phyloP scores from a whole-genome alignment of 1,140 invertebrate species.

The Asbolus verrucosus region DNA sequence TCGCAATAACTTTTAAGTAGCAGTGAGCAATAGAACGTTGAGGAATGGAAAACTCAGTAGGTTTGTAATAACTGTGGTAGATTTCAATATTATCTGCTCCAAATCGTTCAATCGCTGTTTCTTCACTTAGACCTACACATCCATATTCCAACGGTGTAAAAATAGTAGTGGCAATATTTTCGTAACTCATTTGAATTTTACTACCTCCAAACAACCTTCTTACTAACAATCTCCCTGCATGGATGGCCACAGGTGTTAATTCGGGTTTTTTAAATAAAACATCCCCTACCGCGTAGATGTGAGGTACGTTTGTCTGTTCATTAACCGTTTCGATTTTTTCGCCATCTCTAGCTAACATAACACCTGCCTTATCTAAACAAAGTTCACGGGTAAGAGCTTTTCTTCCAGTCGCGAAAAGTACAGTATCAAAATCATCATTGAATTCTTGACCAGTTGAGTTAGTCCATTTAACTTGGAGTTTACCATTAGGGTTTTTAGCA shows the following conservation, averaged over 20 bases:
- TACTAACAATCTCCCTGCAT: constrained; percentile 89
- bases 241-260: constrained; percentile 96
- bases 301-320: constrained; percentile 86
- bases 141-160: constrained; percentile 97
- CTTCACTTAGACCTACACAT: constrained; percentile 93
- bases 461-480: constrained; percentile 77
- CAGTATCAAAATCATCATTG: constrained; percentile 80
- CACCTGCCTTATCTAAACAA: constrained; percentile 75
- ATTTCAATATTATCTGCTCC: constrained; percentile 80
- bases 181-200: constrained; percentile 82
- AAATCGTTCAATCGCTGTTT: constrained; percentile 76
- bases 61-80: constrained; percentile 93
- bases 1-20: constrained; percentile 81
- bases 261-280: constrained; percentile 87
- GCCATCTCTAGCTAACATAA: constrained; percentile 66
- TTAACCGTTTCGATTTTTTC: constrained; percentile 74
- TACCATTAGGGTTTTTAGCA: constrained; percentile 75
- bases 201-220: constrained; percentile 74
- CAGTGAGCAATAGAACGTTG: constrained; percentile 81
- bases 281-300: constrained; percentile 97
- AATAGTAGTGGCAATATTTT: constrained; percentile 93
- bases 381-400: constrained; percentile 77
- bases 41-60: constrained; percentile 93
- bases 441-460: constrained; percentile 64
- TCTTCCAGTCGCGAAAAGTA: constrained; percentile 84